Evolutionary conservation across 1,140 invertebrate genomes (phyloP), one percentile per base, ranked within the genome.

Genomic region (Drosophila erecta): DNA sequence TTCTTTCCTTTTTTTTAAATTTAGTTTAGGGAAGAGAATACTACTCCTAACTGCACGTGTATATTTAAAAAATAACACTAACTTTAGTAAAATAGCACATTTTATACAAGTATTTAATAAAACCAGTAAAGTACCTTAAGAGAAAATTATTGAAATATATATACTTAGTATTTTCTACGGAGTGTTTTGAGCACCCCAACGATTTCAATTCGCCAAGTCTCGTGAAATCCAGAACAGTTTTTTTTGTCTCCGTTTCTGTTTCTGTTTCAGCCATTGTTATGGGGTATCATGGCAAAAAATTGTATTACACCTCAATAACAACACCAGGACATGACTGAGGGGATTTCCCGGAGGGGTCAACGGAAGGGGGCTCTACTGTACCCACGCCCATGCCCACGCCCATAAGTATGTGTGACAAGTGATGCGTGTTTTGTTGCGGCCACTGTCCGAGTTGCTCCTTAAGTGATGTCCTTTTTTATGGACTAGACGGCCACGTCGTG

Each of bases 241-340:
- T 6, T 27, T 38, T 38, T 54, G 35, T 44, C 37, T 49, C 41
- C 33, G 8, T 64, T 49, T 51, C 61, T 24, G 8, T 64, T 49
- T 51, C 61, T 56, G 30, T 41, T 57, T 53, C 41, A 20, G 47
- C 61, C 77, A 76, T 80, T 87, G 83, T 84, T 84, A 76, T 70
- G 85, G 80, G 74, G 80, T 85, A 89, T 90, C 80, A 80, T 89
- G 81, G 85, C 78, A 90, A 77, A 79, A 91, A 91, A 91, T 91
- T 91, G 90, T 91, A 91, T 91, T 91, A 91, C 90, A 91, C 90
- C 90, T 91, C 80, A 91, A 91, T 91, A 91, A 91, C 85, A 91
- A 91, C 76, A 90, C 77, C 85, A 91, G 86, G 83, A 91, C 90
- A 91, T 77, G 90, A 74, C 67, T 76, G 79, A 76, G 79, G 67